A percentile compares a stretch with the other conserved stretches of the same genome.
These are phyloP conservation scores for Squalus acanthias DNA, from an alignment of 2,797 vertebrate species.

Conservation along the genomic window DNA sequence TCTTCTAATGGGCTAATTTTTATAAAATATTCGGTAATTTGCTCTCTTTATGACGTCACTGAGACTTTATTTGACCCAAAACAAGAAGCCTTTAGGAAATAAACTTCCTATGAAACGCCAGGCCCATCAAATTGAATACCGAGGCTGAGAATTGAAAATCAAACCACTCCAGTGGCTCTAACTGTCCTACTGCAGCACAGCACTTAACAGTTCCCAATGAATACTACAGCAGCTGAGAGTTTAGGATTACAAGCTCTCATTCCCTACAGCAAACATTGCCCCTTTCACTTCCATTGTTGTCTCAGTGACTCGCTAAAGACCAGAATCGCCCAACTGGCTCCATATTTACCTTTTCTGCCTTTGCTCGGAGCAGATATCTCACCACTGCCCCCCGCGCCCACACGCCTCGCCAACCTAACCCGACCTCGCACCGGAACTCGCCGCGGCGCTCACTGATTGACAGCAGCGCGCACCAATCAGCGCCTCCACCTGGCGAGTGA, in stretches of 20 bases:
- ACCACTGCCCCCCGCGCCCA: neutral
- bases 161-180: neutral
- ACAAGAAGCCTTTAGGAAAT: neutral
- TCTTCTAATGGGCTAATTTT: neutral
- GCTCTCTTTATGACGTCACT: neutral
- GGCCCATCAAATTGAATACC: neutral
- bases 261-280: neutral
- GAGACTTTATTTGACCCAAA: neutral
- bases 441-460: neutral
- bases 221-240: conserved; percentile 6
- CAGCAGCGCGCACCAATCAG: neutral
- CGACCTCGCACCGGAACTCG: neutral
- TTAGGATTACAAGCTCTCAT: neutral
- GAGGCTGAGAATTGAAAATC: neutral
- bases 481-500: no score
- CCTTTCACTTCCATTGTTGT: neutral
- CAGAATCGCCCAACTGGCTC: neutral
- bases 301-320: neutral
- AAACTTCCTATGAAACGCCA: neutral
- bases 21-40: neutral
- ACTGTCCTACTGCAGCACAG: neutral
- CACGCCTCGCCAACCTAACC: neutral
- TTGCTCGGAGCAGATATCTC: no score
- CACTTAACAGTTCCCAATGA: conserved; percentile 5
- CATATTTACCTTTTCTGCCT: neutral